Evolutionary conservation across 2,888 invertebrate species (phyloP), one percentile per base, ranked within the genome.

Genomic region (Drosophila meridionalis): DNA sequence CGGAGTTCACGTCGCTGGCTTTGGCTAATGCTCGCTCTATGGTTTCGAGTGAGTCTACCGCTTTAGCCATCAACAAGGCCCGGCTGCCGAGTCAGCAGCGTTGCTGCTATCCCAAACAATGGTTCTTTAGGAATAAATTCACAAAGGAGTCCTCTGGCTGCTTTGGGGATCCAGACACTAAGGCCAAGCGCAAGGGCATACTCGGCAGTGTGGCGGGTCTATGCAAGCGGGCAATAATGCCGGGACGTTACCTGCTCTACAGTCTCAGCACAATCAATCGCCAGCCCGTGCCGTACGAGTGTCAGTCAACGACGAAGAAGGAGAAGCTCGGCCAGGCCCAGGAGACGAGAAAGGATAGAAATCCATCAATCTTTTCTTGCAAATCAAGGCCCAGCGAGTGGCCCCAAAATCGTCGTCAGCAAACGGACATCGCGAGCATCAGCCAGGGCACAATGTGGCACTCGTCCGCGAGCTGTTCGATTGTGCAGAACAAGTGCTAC

Each of bases 161-260:
- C 32, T 20, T 11, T 0, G 14, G 8, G 11, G 30, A 28, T 3
- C 0, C 45, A 2, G 34, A 38, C 0, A 4, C 0, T 4, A 30
- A 20, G 6, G 5, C 0, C 6, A 64, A 11, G 0, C 52, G 50
- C 11, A 69, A 59, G 26, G 59, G 66, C 1, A 12, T 74, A 2
- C 11, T 89, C 0, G 63, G 61, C 3, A 61, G 69, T 11, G 50
- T 72, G n/a, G 55, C 70, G 2, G 55, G 73, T 2, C 12, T 78
- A 6, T 83, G 72, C 47, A 83, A 66, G 55, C 81, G 83, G 0
- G 70, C 52, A 2, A 11, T 69, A 0, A 34, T 50, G 0, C 73
- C 83, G 0, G 76, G 87, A 1, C 84, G 79, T 0, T 68, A 84
- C 43, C 32, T 85, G 42, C 73, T 85, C 2, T 84, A 89, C 59